Base-by-base conservation (phyloP, 2,113 vertebrate species). In the Sylvicapra grimmia region DNA sequence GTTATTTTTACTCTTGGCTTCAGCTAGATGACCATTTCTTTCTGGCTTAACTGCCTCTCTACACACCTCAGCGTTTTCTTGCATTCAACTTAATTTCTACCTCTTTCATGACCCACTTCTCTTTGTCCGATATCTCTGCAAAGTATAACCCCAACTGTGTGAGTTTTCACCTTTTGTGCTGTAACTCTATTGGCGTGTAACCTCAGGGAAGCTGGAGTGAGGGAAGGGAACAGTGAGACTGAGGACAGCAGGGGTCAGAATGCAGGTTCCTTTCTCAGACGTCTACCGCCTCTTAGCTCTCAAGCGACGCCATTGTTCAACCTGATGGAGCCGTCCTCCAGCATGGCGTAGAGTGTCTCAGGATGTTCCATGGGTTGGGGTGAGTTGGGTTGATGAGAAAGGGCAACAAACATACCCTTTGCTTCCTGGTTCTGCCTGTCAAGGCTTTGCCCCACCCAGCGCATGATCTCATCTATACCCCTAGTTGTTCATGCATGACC, bases 401-500 rank as follows among this genome's bases (percentile, higher is more conserved):
- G 19, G 47, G 33, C 19, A 68, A 21, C 13, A 51, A 6, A 8
- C 63, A 0, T 11, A 2, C 40, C 16, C 14, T 9, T 15, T 9
- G 4, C 72, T 54, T 93, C 53, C 16, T 86, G 47, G 15, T 51
- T 14, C 80, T 1, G 8, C 27, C 44, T 27, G 19, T 27, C 33
- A 29, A 29, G 79, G 36, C 21, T 54, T 25, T 18, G 10, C n/a
- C 11, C 40, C 21, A 11, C 36, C n/a, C 3, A 61, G 8, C 8
- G 2, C 6, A 5, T 53, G 13, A 23, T 47, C 23, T 7, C 27
- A 15, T 15, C 21, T 44, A 0, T 6, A 11, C 10, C 6, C 13
- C 40, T 11, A 1, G 51, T 31, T 16, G 51, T 8, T n/a, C 14
- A 19, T 3, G 6, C 4, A 3, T 47, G 44, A n/a, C 12, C 8